These are phyloP conservation scores for Cancer borealis DNA, from an alignment of 2,888 invertebrate species.

Conservation along the genomic window DNA sequence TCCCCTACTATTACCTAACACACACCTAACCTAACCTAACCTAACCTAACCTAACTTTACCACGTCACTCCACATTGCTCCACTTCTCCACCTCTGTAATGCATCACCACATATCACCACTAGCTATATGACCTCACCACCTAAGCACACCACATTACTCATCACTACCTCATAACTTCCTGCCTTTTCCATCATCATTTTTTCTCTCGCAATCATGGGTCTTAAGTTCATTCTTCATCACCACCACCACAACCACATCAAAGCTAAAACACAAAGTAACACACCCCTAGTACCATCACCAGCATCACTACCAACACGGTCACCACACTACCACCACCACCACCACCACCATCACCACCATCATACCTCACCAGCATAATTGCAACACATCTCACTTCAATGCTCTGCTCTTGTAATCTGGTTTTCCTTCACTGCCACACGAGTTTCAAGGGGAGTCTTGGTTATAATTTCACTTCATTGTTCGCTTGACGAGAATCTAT, in stretches of 20 bases:
- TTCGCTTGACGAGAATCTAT: no score
- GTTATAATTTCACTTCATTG: neutral
- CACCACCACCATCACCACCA: neutral
- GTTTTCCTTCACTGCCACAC: neutral
- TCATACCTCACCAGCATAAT: neutral
- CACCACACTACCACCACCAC: neutral
- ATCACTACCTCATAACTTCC: neutral
- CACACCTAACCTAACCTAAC: no score
- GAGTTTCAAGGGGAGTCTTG: slow-evolving; percentile 22
- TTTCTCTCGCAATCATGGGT: neutral
- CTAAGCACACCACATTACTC: neutral
- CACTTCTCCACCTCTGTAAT: no score
- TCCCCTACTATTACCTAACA: neutral
- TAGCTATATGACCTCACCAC: no score
- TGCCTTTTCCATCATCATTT: neutral
- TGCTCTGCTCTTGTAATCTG: slow-evolving; percentile 27
- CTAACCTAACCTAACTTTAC: no score
- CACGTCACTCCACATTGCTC: no score
- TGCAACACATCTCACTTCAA: neutral
- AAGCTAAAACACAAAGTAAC: neutral
- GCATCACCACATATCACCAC: no score
- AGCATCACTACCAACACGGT: neutral
- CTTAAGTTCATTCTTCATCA: neutral
- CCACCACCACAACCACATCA: neutral
- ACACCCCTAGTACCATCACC: neutral